A percentile compares a stretch with the other conserved stretches of the same genome.
phyloP scores from a whole-genome alignment of 2,113 vertebrate genomes.

The Oenanthe oenanthe region DNA sequence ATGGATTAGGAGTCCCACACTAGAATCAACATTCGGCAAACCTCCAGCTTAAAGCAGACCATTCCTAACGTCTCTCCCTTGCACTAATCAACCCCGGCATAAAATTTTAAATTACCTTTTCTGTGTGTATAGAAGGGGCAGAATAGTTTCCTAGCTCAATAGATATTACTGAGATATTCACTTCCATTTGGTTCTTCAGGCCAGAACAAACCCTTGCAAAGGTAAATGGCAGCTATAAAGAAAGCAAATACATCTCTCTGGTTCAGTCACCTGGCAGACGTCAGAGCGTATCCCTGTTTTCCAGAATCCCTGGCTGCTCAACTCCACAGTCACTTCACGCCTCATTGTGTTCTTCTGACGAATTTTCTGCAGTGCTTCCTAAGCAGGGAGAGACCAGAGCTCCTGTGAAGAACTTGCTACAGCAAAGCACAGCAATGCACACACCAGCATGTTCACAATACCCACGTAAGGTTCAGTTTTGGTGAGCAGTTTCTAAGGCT shows the following conservation, averaged over 20 bases:
- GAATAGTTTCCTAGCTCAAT: not conserved
- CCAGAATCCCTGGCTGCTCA: conserved; percentile 99
- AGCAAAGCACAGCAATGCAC: not conserved
- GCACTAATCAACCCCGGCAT: not conserved
- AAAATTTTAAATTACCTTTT: not conserved
- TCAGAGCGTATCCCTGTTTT: conserved; percentile 98
- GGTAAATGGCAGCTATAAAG: not conserved
- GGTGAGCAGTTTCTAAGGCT: not conserved
- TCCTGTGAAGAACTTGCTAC: not conserved
- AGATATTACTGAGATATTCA: not conserved
- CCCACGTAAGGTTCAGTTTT: not conserved
- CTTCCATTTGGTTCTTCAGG: not conserved
- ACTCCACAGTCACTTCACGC: conserved; percentile 95
- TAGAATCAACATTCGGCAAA: not conserved
- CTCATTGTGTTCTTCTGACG: conserved; percentile 99
- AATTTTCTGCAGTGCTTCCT: conserved; percentile 99
- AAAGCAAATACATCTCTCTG: not conserved
- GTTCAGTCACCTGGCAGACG: conserved; percentile 90
- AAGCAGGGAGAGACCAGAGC: not conserved
- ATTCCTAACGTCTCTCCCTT: not conserved
- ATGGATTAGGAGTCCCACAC: not conserved
- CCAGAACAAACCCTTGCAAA: not conserved
- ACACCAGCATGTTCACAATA: rapidly evolving
- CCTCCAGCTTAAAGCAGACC: not conserved
- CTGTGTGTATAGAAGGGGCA: not conserved